Conservation (phyloP, 2,888 invertebrate genomes). For the Cremastinae sp. region DNA sequence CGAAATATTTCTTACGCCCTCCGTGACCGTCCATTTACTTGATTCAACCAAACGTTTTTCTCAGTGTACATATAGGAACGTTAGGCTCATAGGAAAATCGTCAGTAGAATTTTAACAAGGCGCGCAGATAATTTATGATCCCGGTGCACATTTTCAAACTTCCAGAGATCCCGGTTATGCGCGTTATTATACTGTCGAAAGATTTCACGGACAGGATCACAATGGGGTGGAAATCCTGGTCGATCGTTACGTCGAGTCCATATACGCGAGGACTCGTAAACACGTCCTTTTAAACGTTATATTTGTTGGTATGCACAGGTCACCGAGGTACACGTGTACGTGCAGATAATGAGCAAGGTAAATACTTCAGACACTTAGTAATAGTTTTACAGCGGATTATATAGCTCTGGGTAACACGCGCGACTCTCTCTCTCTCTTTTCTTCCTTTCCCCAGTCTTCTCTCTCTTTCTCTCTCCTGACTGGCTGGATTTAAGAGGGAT, state of each 20-base stretch:
- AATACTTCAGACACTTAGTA: constrained; percentile 28
- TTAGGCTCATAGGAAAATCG: neutral
- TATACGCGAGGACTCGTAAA: constrained; percentile 33
- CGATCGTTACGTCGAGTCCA: constrained; percentile 20
- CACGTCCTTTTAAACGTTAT: constrained; percentile 47
- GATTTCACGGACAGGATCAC: constrained; percentile 41
- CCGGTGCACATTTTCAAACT: constrained; percentile 19
- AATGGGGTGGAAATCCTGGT: constrained; percentile 14
- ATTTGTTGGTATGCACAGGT: constrained; percentile 39
- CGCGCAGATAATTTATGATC: constrained; percentile 35
- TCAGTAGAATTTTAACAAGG: constrained; percentile 2
- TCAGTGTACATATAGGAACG: too few relatives aligned
- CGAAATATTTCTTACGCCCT: too few relatives aligned
- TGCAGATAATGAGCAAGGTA: constrained; percentile 10
- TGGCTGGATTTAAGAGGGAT: constrained; percentile 58
- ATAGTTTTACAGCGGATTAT: constrained; percentile 42
- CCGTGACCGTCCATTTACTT: too few relatives aligned
- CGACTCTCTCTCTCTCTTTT: constrained; percentile 10
- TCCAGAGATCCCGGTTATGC: constrained; percentile 10
- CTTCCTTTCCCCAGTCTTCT: neutral
- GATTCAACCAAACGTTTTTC: too few relatives aligned
- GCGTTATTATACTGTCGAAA: constrained; percentile 37
- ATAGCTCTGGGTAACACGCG: constrained; percentile 4
- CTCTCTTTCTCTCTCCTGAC: constrained; percentile 26
- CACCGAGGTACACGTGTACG: neutral